Evolutionary conservation across 2,797 vertebrate genomes (phyloP).

Genomic region (Emydoidea blandingii): DNA sequence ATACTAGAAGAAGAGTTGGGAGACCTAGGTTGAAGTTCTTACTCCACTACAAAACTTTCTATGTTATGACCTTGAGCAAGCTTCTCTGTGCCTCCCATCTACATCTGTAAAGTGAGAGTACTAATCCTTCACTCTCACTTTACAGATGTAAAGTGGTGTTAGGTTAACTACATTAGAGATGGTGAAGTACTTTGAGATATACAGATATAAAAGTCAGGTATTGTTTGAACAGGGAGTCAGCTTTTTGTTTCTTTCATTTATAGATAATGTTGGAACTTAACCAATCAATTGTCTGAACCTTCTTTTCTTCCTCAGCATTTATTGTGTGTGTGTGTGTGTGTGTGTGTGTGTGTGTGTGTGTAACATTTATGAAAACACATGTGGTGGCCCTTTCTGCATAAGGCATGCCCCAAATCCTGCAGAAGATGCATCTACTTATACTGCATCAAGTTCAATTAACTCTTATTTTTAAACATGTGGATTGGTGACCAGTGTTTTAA

Average conservation of each 20-base stretch:
- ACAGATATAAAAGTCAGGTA: background rate
- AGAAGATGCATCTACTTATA: background rate
- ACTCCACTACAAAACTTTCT: background rate
- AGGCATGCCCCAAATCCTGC: rapidly evolving
- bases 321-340: no score
- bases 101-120: background rate
- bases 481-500: background rate
- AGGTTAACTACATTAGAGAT: background rate
- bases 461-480: background rate
- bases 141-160: background rate
- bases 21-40: background rate
- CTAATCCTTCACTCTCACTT: background rate
- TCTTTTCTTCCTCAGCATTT: background rate
- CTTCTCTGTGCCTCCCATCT: no score
- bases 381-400: background rate
- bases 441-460: background rate
- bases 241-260: background rate
- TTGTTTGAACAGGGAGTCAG: background rate
- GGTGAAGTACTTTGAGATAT: background rate
- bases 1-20: background rate
- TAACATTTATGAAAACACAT: background rate
- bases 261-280: background rate
- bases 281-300: background rate
- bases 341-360: background rate
- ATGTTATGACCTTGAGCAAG: background rate